Evolutionary conservation across 2,888 invertebrate genomes (phyloP), one percentile per base, ranked within the genome.

Genomic region (Zele albiditarsus): DNA sequence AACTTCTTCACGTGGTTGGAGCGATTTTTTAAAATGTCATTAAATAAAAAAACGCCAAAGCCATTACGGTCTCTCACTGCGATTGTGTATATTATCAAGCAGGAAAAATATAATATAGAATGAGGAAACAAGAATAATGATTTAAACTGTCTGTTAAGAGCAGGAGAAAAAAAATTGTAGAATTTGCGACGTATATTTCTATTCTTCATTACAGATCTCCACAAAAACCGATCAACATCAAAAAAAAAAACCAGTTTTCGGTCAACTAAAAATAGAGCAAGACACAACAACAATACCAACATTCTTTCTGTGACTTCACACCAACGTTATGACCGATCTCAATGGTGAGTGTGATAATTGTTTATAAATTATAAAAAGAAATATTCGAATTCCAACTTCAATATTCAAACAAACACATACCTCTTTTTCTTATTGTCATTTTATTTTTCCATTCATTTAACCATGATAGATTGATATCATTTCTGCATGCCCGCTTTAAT

Each of bases 291-390:
- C 25, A 60, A 25, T n/a, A n/a, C n/a, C n/a, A n/a, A n/a, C n/a
- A 23, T 1, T 38, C 16, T 31, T 58, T 33, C n/a, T 38, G 28
- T n/a, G 42, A 33, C 16, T 42, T 5, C 6, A 70, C 60, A 25
- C 25, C 6, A 70, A 42, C 69, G 74, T 87, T 83, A 88, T 88
- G 88, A 84, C 81, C 80, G 82, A 86, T 85, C 79, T 80, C 73
- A 80, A 87, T 86, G 87, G 88, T 86, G 77, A 85, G 80, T 68
- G 16, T 20, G 27, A 46, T 46, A 2, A 38, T 66, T 27, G 14
- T 49, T 67, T 25, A 25, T 46, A 20, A 38, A 8, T 12, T 12
- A 8, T 38, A 6, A 12, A 38, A 8, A 38, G n/a, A 38, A 12
- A 12, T 38, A 12, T 38, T 8, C 12, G 8, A 12, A 38, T 67